Conservation (phyloP, 1,140 invertebrate genomes). For the Hyphantria cunea region DNA sequence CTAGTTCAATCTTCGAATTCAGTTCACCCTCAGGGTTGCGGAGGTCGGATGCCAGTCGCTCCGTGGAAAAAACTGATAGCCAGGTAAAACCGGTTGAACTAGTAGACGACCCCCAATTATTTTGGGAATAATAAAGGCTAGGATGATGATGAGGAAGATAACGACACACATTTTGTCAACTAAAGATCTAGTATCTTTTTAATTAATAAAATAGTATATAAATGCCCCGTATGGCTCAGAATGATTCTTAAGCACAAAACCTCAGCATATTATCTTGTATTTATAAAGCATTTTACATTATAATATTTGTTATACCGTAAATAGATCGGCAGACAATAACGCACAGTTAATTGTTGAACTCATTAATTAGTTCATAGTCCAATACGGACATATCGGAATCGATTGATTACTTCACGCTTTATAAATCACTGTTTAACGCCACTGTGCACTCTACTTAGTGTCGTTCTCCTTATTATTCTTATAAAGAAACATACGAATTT, state of each 20-base stretch:
- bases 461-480: neutral
- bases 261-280: neutral
- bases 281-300: neutral
- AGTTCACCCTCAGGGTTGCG: too few species aligned
- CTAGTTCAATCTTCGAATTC: too few species aligned
- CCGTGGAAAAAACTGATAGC: too few species aligned
- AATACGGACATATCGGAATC: neutral
- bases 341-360: slow-evolving; percentile 22
- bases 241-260: too few species aligned
- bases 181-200: too few species aligned
- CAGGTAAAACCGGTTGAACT: too few species aligned
- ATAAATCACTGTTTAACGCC: neutral
- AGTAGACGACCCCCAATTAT: too few species aligned
- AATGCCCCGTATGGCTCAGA: neutral
- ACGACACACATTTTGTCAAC: too few species aligned
- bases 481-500: neutral
- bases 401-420: neutral
- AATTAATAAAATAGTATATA: neutral
- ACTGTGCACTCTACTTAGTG: neutral
- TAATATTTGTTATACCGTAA: slow-evolving; percentile 15
- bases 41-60: too few species aligned
- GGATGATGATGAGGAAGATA: too few species aligned
- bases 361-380: slow-evolving; percentile 24
- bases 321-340: slow-evolving; percentile 15
- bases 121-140: too few species aligned